Evolutionary conservation across 2,797 vertebrate genomes (phyloP), one percentile per base, ranked within the genome.

Genomic region (Myripristis murdjan): DNA sequence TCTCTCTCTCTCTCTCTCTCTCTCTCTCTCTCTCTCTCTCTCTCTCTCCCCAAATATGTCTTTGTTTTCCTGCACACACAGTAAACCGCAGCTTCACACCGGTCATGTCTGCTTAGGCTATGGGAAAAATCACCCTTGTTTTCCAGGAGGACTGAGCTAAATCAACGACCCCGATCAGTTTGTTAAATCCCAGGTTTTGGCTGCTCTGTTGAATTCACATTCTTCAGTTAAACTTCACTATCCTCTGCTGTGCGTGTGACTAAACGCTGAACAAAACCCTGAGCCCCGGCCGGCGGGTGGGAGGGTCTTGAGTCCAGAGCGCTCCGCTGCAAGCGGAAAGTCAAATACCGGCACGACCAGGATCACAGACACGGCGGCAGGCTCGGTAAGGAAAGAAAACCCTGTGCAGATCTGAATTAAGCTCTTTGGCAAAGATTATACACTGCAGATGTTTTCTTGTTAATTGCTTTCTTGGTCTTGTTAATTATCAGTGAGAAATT

Each of bases 11-110:
- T 39, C 48, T 22, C 61, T 58, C 60, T n/a, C 60, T 41, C 12
- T 52, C 62, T 43, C 15, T 14, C 23, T 18, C 37, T 44, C 47
- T 62, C 64, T 7, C 56, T 61, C 37, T 60, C 41, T 41, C 57
- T 79, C 70, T 44, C 69, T 46, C 60, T 64, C 56, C 31, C 78
- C 65, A 44, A 72, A 76, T 75, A 71, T 78, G 73, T 64, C 77
- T 62, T 2, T 71, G 61, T 81, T 58, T 78, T 54, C 41, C 46
- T 33, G 28, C 58, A 53, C 64, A 35, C 58, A 53, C 64, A 35
- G 55, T 41, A 46, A 55, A 64, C 16, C 68, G 16, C 51, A n/a
- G 54, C 43, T 48, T 54, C 49, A 16, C 63, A 15, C 28, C 66
- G 33, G n/a, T 39, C 72, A 73, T 52, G 35, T 35, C 14, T 57